Conservation (phyloP, 2,888 invertebrate species). For the Rhopalosiphum nymphaeae region DNA sequence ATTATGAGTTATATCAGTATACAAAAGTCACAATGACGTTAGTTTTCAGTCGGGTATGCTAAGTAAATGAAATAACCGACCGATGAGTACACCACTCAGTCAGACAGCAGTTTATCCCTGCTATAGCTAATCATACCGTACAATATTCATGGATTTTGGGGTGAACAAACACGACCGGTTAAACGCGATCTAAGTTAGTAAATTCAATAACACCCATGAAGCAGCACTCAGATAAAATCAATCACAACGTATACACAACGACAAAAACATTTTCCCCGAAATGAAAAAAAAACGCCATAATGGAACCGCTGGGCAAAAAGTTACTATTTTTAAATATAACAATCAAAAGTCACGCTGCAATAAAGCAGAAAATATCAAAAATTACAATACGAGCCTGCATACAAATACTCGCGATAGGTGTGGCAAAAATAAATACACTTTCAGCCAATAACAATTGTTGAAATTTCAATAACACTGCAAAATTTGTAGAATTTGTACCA, state of each 20-base stretch:
- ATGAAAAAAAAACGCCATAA: not conserved
- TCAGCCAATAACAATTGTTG: not conserved
- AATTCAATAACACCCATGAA: not conserved
- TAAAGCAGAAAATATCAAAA: not conserved
- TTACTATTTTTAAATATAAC: not conserved
- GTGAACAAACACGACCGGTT: not conserved
- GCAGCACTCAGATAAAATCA: not conserved
- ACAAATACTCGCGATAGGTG: not conserved
- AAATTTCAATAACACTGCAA: not conserved
- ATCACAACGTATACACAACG: not conserved
- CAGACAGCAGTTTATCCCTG: not conserved
- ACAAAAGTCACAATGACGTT: not conserved
- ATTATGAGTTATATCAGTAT: not conserved
- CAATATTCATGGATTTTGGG: too few species aligned
- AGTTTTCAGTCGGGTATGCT: not conserved
- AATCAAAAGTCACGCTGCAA: not conserved
- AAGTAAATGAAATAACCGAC: not conserved
- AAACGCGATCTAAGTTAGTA: not conserved
- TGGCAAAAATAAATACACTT: not conserved
- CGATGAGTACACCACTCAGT: not conserved
- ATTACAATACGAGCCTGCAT: not conserved
- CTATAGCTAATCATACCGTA: not conserved
- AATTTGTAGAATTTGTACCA: not conserved
- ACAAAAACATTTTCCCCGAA: not conserved
- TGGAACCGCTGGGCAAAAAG: too few species aligned